Conservation (phyloP, 2,888 invertebrate species). For the Drosophila melanosoma region DNA sequence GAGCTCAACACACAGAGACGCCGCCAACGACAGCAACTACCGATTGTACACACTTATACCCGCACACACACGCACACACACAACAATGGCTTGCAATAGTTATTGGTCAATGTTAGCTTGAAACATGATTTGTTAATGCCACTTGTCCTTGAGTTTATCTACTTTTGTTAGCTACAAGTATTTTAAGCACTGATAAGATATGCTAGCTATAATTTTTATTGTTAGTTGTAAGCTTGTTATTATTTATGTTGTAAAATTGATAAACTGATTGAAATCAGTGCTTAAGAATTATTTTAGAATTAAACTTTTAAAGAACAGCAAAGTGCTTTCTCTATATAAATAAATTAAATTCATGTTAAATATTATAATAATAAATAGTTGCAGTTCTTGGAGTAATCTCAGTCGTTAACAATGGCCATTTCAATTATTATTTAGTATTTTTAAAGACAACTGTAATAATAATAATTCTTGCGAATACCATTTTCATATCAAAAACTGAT, state of each 20-base stretch:
- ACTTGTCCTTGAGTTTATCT: conserved; percentile 33
- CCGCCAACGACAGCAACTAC: not conserved
- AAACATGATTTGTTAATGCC: conserved; percentile 15
- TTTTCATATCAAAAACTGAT: not conserved
- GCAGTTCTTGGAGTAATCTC: not conserved
- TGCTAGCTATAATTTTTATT: not conserved
- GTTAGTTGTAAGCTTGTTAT: not conserved
- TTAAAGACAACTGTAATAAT: not conserved
- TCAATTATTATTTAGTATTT: not conserved
- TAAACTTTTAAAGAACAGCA: not conserved
- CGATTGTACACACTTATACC: not conserved
- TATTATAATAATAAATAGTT: not conserved
- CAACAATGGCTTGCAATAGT: conserved; percentile 27
- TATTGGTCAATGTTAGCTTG: conserved; percentile 8
- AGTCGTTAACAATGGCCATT: not conserved
- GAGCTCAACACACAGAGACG: conserved; percentile 17
- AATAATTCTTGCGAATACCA: not conserved
- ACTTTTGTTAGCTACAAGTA: conserved; percentile 15
- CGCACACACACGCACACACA: not conserved
- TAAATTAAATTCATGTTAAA: not conserved
- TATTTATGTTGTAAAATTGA: not conserved
- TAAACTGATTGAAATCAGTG: not conserved
- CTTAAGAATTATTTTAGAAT: not conserved
- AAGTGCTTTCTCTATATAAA: not conserved
- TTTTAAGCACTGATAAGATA: conserved; percentile 44